Conservation (phyloP, 1,140 invertebrate species). For the Frieseomelitta varia region DNA sequence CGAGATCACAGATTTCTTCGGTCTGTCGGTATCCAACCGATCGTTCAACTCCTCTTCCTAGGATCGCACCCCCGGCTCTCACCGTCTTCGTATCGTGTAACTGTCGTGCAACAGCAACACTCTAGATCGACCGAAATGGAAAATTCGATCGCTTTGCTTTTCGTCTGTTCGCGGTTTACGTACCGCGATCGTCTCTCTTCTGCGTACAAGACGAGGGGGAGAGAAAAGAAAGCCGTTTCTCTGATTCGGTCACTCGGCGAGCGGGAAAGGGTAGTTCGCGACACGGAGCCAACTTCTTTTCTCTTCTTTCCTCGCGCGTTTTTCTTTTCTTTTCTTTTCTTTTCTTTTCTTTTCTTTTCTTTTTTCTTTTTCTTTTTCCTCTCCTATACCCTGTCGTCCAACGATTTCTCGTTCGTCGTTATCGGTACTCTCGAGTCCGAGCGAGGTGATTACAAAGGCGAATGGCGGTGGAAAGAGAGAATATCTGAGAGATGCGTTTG, state of each 20-base stretch:
- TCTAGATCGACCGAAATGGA: too few relatives aligned
- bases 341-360: neutral
- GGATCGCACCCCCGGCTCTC: neutral
- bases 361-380: too few relatives aligned
- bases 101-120: neutral
- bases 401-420: conserved; percentile 12
- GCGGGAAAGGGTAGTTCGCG: conserved; percentile 38
- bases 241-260: conserved; percentile 13
- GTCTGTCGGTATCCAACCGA: conserved; percentile 56
- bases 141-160: neutral
- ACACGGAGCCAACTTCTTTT: conserved; percentile 1
- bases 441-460: conserved; percentile 15
- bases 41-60: conserved; percentile 26
- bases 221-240: neutral
- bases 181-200: neutral
- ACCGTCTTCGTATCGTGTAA: neutral
- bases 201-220: neutral
- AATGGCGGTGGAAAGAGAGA: conserved; percentile 30
- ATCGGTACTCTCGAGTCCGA: conserved; percentile 9
- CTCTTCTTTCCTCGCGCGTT: conserved; percentile 15
- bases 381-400: neutral
- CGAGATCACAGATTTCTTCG: conserved; percentile 64
- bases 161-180: neutral
- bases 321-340: too few relatives aligned
- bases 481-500: conserved; percentile 41